Percentiles rank a stretch among this genome's conserved stretches.
phyloP scores from a whole-genome alignment of 2,113 vertebrate species.

The Oenanthe melanoleuca region DNA sequence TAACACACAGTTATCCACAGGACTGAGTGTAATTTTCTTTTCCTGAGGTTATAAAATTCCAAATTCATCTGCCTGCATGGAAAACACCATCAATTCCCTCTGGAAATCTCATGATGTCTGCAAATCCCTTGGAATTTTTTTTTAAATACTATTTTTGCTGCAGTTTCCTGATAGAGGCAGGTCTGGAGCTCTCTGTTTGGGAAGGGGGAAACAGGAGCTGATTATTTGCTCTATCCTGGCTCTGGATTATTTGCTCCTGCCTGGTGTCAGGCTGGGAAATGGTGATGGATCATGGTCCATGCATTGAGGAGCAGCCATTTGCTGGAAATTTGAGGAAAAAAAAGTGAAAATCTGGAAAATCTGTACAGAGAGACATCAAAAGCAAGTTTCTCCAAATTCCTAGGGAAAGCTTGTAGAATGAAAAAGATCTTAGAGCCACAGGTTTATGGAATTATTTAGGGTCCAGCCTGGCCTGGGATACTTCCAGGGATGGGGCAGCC shows the following conservation, averaged over 20 bases:
- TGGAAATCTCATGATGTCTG: background rate
- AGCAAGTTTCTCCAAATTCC: background rate
- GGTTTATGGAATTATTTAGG: background rate
- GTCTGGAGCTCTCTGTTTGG: background rate
- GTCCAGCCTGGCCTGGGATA: background rate
- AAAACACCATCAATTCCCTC: background rate
- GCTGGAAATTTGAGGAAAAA: background rate
- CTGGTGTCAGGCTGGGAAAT: background rate
- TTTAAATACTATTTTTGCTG: background rate
- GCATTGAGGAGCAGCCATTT: accelerated
- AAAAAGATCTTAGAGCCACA: background rate
- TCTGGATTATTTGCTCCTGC: background rate
- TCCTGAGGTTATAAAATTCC: background rate
- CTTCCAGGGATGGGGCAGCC: background rate
- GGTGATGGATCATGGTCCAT: accelerated
- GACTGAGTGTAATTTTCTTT: background rate
- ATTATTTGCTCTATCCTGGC: background rate
- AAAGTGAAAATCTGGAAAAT: background rate
- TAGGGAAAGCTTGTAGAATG: background rate
- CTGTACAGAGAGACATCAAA: background rate
- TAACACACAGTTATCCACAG: background rate
- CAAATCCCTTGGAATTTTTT: background rate
- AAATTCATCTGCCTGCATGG: background rate
- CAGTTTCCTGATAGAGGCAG: background rate
- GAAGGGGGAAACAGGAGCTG: background rate